A percentile compares a stretch with the other conserved stretches of the same genome.
phyloP scores from a whole-genome alignment of 2,888 invertebrate species.

The Cephus spinipes region DNA sequence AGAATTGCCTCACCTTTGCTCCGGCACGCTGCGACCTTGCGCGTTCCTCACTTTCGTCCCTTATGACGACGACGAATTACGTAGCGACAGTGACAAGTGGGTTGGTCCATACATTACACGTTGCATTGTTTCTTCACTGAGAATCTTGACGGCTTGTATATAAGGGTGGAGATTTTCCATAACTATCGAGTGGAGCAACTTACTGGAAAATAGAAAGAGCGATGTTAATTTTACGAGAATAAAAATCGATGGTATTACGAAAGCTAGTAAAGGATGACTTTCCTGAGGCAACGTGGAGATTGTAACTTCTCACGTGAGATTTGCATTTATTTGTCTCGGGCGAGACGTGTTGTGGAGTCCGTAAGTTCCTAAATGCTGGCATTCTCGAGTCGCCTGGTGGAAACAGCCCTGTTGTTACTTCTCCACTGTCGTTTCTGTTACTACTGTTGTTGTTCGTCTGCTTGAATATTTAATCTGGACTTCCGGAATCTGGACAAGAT shows the following conservation, averaged over 20 bases:
- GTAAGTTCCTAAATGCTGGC: neutral
- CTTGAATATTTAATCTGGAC: neutral
- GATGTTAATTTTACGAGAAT: neutral
- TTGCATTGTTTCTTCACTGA: neutral
- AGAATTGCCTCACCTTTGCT: neutral
- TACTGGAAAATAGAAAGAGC: neutral
- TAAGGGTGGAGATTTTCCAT: neutral
- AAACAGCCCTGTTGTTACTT: neutral
- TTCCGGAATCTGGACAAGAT: neutral
- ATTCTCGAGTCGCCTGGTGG: neutral
- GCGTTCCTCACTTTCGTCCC: neutral
- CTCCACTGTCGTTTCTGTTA: neutral
- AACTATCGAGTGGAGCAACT: too few species aligned
- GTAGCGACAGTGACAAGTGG: neutral
- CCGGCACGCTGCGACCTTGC: neutral
- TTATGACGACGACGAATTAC: neutral
- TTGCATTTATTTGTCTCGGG: neutral
- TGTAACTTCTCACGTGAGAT: neutral
- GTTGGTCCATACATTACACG: neutral
- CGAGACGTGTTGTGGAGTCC: neutral
- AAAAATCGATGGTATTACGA: neutral
- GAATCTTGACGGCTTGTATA: neutral
- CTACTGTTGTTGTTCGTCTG: neutral
- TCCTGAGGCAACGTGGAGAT: neutral
- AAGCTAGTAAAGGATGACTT: neutral